Base-by-base conservation (phyloP, 2,888 invertebrate genomes). In the Amblyjoppa proteus region DNA sequence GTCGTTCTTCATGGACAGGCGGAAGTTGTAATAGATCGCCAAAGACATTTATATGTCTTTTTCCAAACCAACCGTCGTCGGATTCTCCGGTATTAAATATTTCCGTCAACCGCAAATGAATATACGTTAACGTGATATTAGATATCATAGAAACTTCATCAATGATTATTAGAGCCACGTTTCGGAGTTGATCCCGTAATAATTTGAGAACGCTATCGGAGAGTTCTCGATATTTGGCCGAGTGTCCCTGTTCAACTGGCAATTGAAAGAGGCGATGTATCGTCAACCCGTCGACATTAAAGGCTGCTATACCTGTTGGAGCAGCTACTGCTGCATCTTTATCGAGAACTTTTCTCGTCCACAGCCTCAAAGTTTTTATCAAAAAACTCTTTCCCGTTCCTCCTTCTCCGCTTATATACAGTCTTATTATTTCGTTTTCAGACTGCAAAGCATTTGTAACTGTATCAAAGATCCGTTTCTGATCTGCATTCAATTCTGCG, bases 11-110 rank as follows among this genome's bases (percentile, higher is more conserved):
- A 69, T 87, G 88, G 34, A 91, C 91, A 3, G 91, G 91, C 9
- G 91, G 91, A 11, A 92, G 87, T 84, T 92, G 92, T 34, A 92
- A 84, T 20, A 92, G 89, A 88, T 93, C 92, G 28, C 92, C 91
- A 69, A 92, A 88, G 6, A 92, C 70, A 34, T 92, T 13, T 64
- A 92, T 84, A 92, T 6, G 91, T 90, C 86, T 91, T 85, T 49
- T 88, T 81, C 11, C 64, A 73, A 31, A 91, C 89, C 9, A 92
- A 7, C 91, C 91, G 86, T 91, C 85, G 41, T 88, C 83, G 9
- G 61, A 73, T 25, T 91, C 89, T 6, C n/a, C 28, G 11, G 91
- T 92, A 83, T 91, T 83, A 71, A 90, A 92, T 76, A 92, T 90
- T 85, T 91, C 91, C 5, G 74, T 81, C 64, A 91, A 71, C 81